These are phyloP conservation scores for Eilema sororculum DNA, from an alignment of 2,888 invertebrate species.

Conservation along the genomic window DNA sequence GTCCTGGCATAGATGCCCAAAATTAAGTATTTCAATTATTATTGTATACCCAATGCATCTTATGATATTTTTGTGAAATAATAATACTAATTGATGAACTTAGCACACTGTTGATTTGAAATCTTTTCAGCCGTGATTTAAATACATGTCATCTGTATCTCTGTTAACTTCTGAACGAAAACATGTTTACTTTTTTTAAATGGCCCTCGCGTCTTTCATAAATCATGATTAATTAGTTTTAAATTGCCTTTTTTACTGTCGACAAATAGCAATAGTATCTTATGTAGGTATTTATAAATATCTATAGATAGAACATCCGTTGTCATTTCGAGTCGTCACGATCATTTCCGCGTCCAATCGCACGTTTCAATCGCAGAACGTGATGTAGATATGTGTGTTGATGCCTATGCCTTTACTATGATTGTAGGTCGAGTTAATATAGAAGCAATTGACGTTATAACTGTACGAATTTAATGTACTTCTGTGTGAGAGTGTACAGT, in stretches of 20 bases:
- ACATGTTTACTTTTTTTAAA: neutral
- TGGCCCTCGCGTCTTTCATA: neutral
- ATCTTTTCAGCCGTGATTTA: neutral
- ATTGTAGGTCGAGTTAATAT: conserved; percentile 26
- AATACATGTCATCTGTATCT: conserved; percentile 4
- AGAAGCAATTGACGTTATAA: conserved; percentile 25
- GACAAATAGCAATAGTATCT: neutral
- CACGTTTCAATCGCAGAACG: conserved; percentile 16
- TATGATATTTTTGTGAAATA: too few species aligned
- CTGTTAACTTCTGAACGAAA: neutral
- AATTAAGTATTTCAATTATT: too few species aligned
- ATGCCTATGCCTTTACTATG: conserved; percentile 18
- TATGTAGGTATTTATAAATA: neutral
- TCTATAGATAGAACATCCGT: neutral
- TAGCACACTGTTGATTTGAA: neutral
- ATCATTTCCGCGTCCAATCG: conserved; percentile 22
- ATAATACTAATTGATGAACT: neutral
- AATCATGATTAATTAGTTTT: conserved; percentile 21
- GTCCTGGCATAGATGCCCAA: too few species aligned
- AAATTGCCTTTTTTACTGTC: conserved; percentile 13
- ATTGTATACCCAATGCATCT: too few species aligned
- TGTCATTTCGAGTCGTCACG: conserved; percentile 10
- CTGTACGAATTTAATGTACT: conserved; percentile 9
- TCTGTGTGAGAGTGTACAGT: neutral
- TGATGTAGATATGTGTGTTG: conserved; percentile 14